phyloP scores from a whole-genome alignment of 2,797 vertebrate genomes.

The Sebastes goodei region DNA sequence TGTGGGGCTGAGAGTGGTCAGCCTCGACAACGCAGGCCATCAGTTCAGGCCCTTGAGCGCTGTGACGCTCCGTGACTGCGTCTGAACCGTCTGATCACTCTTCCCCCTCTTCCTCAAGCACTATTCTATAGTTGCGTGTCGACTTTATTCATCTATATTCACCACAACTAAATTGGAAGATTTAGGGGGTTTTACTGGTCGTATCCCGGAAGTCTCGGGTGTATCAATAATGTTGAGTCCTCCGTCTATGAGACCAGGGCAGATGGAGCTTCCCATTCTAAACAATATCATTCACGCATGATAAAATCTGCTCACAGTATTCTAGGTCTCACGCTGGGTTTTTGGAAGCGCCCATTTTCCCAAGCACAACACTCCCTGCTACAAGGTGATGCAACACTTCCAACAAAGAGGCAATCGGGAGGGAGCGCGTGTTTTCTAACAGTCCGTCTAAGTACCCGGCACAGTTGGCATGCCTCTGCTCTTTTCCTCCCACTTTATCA shows the following conservation, averaged over 20 bases:
- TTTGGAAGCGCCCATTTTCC: constrained; percentile 78
- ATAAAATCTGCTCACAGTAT: constrained; percentile 72
- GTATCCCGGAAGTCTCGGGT: constrained; percentile 64
- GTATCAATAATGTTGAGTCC: constrained; percentile 72
- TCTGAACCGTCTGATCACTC: constrained; percentile 16
- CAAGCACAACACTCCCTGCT: constrained; percentile 72
- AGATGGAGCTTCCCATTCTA: constrained; percentile 77
- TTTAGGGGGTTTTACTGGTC: constrained; percentile 72
- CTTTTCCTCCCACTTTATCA: constrained; percentile 71
- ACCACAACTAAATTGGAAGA: constrained; percentile 69
- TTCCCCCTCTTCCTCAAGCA: background rate
- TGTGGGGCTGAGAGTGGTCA: constrained; percentile 40
- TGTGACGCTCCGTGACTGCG: constrained; percentile 22
- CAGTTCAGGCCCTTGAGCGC: constrained; percentile 11
- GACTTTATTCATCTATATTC: constrained; percentile 75
- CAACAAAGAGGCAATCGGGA: constrained; percentile 79
- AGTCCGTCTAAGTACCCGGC: constrained; percentile 71
- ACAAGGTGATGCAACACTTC: constrained; percentile 84
- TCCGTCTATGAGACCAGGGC: constrained; percentile 71
- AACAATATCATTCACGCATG: constrained; percentile 75
- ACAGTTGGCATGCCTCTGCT: constrained; percentile 71
- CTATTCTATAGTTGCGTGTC: constrained; percentile 28
- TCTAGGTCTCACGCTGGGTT: constrained; percentile 76
- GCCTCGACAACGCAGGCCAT: constrained; percentile 27
- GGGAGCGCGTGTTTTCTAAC: constrained; percentile 63